Percentiles rank a stretch among this genome's conserved stretches.
phyloP scores from a whole-genome alignment of 2,797 vertebrate species.

The Brachymystax lenok region DNA sequence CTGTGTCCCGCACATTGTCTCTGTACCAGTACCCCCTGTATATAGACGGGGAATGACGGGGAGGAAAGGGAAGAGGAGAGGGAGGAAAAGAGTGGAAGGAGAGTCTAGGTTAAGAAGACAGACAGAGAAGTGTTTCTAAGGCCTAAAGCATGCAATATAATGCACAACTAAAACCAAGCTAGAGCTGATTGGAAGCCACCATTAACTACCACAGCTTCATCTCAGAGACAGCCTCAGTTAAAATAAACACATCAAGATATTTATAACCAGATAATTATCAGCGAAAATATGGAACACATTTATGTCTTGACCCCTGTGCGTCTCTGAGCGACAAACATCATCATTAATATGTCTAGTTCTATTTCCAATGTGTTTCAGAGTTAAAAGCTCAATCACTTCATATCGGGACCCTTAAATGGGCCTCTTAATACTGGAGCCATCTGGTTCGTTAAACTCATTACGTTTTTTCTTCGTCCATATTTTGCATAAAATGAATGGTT shows the following conservation, averaged over 20 bases:
- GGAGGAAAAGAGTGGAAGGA: too few relatives aligned
- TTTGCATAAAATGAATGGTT: slow-evolving; percentile 67
- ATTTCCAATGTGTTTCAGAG: slow-evolving; percentile 41
- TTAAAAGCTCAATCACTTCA: slow-evolving; percentile 66
- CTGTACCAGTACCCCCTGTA: too few relatives aligned
- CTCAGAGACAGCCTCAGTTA: slow-evolving; percentile 13
- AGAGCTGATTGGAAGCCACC: slow-evolving; percentile 23
- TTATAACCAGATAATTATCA: slow-evolving; percentile 22
- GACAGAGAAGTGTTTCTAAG: too few relatives aligned
- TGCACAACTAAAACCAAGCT: not conserved
- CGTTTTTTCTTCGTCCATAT: slow-evolving; percentile 24
- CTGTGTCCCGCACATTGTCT: too few relatives aligned
- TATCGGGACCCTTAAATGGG: slow-evolving; percentile 62
- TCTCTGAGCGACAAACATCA: slow-evolving; percentile 31
- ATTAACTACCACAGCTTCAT: slow-evolving; percentile 34
- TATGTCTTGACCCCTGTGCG: slow-evolving; percentile 43
- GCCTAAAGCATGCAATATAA: not conserved
- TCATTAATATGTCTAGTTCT: slow-evolving; percentile 33
- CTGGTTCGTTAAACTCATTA: slow-evolving; percentile 69
- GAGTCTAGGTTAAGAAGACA: not conserved
- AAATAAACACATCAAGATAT: slow-evolving; percentile 19
- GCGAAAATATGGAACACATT: slow-evolving; percentile 48
- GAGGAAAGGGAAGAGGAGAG: too few relatives aligned
- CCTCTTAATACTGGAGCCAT: slow-evolving; percentile 66
- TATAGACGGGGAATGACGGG: too few relatives aligned